Conservation (phyloP, 2,888 invertebrate genomes). For the Actias luna region DNA sequence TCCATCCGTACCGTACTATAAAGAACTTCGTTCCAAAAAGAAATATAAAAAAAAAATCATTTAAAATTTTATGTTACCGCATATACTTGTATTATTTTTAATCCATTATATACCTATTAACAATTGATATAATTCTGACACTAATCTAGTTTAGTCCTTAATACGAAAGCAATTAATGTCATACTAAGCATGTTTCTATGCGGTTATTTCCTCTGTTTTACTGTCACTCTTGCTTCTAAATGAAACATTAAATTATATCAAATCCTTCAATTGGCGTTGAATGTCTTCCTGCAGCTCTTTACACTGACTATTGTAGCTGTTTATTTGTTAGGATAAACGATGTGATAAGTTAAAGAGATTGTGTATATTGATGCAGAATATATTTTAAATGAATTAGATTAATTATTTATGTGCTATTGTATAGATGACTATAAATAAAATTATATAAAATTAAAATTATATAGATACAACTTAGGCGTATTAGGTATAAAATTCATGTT, state of each 20-base stretch:
- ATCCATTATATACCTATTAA: no score
- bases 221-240: neutral
- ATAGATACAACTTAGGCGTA: conserved; percentile 48
- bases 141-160: no score
- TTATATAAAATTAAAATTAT: no score
- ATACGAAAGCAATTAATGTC: neutral
- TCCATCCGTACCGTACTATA: no score
- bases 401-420: conserved; percentile 64
- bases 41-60: no score
- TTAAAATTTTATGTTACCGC: no score
- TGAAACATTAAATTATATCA: conserved; percentile 14
- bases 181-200: neutral
- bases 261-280: conserved; percentile 56
- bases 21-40: no score
- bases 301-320: conserved; percentile 80
- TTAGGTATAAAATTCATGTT: conserved; percentile 13
- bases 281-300: conserved; percentile 82
- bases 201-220: neutral
- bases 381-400: conserved; percentile 60
- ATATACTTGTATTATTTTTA: no score
- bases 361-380: conserved; percentile 63
- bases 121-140: no score
- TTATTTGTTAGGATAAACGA: conserved; percentile 76
- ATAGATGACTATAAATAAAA: conserved; percentile 55
- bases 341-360: conserved; percentile 75